Conservation (phyloP, 2,113 vertebrate species). For the Erythrolamprus reginae region DNA sequence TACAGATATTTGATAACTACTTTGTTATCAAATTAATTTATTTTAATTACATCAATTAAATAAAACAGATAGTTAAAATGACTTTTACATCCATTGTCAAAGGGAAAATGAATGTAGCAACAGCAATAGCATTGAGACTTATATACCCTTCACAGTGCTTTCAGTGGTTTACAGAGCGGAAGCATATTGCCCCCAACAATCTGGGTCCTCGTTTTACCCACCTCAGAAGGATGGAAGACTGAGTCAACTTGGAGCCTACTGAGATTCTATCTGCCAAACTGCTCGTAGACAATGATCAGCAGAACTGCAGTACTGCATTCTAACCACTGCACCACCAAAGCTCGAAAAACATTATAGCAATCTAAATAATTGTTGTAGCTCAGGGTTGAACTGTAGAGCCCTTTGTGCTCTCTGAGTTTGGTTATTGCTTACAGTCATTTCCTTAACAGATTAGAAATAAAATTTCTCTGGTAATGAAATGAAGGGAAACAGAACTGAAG, state of each 20-base stretch:
- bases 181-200: no score
- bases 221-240: no score
- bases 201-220: no score
- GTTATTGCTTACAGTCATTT: neutral
- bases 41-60: slow-evolving; percentile 55
- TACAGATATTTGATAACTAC: slow-evolving; percentile 63
- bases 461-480: neutral
- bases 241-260: no score
- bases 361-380: neutral
- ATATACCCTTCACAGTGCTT: no score
- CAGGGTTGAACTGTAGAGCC: neutral
- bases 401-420: neutral
- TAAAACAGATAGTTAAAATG: slow-evolving; percentile 56
- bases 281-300: no score
- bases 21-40: slow-evolving; percentile 56
- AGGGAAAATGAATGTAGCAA: slow-evolving; percentile 18
- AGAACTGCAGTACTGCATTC: no score
- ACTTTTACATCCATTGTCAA: slow-evolving; percentile 48
- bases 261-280: no score
- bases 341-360: slow-evolving; percentile 29
- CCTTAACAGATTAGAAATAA: neutral
- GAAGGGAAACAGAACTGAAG: neutral
- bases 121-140: no score
- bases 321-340: no score
- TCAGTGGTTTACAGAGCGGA: no score